Conservation (phyloP, 2,888 invertebrate species). For the Antheraea yamamai region DNA sequence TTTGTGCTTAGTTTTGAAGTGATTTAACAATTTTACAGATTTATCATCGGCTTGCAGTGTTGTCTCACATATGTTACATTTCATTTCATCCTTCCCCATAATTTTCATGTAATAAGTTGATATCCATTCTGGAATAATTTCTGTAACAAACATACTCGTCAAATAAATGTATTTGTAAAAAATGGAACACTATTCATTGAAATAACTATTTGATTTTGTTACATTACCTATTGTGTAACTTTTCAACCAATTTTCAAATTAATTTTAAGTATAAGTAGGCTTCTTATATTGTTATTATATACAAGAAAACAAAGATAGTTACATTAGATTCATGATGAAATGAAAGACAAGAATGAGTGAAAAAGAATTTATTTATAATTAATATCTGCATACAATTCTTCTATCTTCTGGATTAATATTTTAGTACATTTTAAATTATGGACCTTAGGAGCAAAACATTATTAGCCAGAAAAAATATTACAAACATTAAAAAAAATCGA, state of each 20-base stretch:
- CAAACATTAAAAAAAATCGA: not conserved
- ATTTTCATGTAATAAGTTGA: conserved; percentile 60
- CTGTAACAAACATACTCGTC: conserved; percentile 26
- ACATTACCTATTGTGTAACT: not conserved
- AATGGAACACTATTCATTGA: not conserved
- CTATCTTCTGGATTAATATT: not conserved
- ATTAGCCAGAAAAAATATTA: not conserved
- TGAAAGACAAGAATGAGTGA: not conserved
- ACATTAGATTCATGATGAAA: not conserved
- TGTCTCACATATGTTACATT: conserved; percentile 66
- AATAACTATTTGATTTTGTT: not conserved
- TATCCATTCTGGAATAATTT: conserved; percentile 61
- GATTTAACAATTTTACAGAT: conserved; percentile 50
- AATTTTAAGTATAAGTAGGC: not conserved
- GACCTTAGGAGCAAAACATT: not conserved
- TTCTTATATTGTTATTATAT: not conserved
- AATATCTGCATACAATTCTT: not conserved
- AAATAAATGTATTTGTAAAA: not conserved
- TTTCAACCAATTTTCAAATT: not conserved
- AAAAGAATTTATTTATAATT: not conserved
- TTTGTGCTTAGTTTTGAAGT: conserved; percentile 55
- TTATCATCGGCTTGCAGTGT: conserved; percentile 47
- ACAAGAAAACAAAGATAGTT: not conserved
- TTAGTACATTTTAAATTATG: not conserved
- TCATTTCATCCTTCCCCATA: conserved; percentile 41